Percentiles rank a stretch among this genome's conserved stretches.
phyloP scores from a whole-genome alignment of 2,113 vertebrate species.

The Tetraodon nigroviridis region DNA sequence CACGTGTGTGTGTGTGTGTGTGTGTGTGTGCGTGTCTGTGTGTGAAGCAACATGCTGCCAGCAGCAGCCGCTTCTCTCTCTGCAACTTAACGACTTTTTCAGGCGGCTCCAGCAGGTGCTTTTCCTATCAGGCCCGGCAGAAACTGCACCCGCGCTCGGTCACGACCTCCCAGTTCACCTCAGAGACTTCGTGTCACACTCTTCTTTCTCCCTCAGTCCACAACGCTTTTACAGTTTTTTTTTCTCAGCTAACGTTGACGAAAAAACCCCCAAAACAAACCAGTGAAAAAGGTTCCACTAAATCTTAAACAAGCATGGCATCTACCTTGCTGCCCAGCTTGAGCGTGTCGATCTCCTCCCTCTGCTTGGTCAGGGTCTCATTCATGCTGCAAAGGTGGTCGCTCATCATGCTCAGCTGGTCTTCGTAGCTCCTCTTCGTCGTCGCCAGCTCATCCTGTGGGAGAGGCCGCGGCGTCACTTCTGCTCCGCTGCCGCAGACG shows the following conservation, averaged over 20 bases:
- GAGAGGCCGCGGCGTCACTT: neutral
- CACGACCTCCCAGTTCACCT: slow-evolving; percentile 22
- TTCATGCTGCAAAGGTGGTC: slow-evolving; percentile 98
- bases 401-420: slow-evolving; percentile 99
- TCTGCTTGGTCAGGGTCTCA: slow-evolving; percentile 93
- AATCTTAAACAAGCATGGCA: neutral
- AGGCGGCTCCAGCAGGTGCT: slow-evolving; percentile 54
- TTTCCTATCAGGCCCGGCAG: slow-evolving; percentile 49
- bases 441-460: slow-evolving; percentile 92
- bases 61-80: slow-evolving; percentile 23
- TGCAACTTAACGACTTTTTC: slow-evolving; percentile 49
- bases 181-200: slow-evolving; percentile 25
- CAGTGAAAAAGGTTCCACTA: neutral
- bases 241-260: slow-evolving; percentile 7
- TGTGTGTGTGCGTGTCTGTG: slow-evolving; percentile 26
- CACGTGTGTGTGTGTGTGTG: slow-evolving; percentile 27
- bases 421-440: slow-evolving; percentile 95
- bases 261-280: neutral
- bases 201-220: neutral
- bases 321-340: slow-evolving; percentile 89
- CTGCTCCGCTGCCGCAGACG: too few species aligned
- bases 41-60: slow-evolving; percentile 37
- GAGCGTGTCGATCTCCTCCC: slow-evolving; percentile 93
- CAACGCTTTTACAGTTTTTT: neutral
- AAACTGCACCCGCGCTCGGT: slow-evolving; percentile 4